A percentile compares a stretch with the other conserved stretches of the same genome.
Conservation (phyloP, 2,797 vertebrate species). For the Cyprinodon diabolis region DNA sequence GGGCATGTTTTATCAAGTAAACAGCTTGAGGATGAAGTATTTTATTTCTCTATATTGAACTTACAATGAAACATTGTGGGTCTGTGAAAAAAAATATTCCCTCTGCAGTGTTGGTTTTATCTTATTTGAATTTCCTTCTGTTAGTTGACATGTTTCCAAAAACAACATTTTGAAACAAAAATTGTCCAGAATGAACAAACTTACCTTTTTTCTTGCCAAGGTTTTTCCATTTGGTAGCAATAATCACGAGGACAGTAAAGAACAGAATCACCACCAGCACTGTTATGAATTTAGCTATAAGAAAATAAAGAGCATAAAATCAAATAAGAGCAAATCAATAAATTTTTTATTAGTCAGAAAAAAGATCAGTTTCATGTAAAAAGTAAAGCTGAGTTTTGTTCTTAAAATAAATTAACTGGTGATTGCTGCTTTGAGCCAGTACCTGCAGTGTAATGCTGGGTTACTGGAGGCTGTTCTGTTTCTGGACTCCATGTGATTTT, state of each 20-base stretch:
- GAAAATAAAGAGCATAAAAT: not conserved
- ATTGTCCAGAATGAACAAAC: not conserved
- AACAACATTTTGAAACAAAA: too few relatives aligned
- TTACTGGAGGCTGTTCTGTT: constrained; percentile 5
- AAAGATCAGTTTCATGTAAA: too few relatives aligned
- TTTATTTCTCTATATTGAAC: not conserved
- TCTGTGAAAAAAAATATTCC: not conserved
- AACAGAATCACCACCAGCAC: constrained; percentile 19
- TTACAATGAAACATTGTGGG: not conserved
- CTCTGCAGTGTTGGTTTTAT: not conserved
- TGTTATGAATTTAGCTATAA: constrained; percentile 22
- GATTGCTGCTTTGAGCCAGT: not conserved
- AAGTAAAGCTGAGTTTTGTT: not conserved
- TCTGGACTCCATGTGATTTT: constrained; percentile 58
- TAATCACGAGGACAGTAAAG: constrained; percentile 18
- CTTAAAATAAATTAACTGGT: not conserved
- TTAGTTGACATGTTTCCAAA: not conserved
- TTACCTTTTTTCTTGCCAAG: constrained; percentile 52
- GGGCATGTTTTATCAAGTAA: not conserved
- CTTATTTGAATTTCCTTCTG: not conserved
- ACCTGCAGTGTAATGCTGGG: constrained; percentile 40
- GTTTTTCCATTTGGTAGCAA: constrained; percentile 21
- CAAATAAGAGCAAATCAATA: not conserved
- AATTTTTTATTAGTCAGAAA: not conserved
- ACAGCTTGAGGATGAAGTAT: not conserved